Conservation (phyloP, 2,797 vertebrate species). For the Anguilla megastoma region DNA sequence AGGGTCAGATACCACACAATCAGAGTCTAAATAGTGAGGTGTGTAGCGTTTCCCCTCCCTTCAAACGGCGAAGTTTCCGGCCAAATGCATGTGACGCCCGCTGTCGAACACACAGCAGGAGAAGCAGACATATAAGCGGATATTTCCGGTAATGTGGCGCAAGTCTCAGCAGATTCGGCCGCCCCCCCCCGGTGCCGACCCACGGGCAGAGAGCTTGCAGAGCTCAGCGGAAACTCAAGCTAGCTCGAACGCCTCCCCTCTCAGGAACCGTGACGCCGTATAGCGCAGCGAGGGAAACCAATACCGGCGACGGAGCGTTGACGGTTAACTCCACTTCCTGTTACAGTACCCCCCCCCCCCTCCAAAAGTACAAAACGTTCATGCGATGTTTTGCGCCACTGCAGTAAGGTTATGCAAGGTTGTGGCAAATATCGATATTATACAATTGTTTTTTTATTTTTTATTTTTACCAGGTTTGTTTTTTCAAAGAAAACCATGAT, state of each 20-base stretch:
- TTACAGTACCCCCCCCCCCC: neutral
- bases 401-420: neutral
- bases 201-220: conserved; percentile 30
- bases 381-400: neutral
- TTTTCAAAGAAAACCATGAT: neutral
- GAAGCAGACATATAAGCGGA: conserved; percentile 15
- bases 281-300: conserved; percentile 15
- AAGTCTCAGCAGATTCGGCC: conserved; percentile 42
- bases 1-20: neutral
- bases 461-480: neutral
- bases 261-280: conserved; percentile 24
- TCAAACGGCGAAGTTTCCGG: conserved; percentile 37
- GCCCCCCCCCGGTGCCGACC: conserved; percentile 24
- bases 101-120: conserved; percentile 38
- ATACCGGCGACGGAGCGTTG: neutral
- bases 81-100: conserved; percentile 21
- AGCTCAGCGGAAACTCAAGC: conserved; percentile 37
- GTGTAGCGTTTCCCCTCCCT: conserved; percentile 14
- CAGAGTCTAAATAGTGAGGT: neutral
- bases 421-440: neutral
- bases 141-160: conserved; percentile 41
- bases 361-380: neutral
- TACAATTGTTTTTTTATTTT: neutral
- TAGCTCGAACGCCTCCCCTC: conserved; percentile 37
- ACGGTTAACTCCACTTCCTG: conserved; percentile 17